phyloP scores from a whole-genome alignment of 2,113 vertebrate species.

The Entelurus aequoreus region DNA sequence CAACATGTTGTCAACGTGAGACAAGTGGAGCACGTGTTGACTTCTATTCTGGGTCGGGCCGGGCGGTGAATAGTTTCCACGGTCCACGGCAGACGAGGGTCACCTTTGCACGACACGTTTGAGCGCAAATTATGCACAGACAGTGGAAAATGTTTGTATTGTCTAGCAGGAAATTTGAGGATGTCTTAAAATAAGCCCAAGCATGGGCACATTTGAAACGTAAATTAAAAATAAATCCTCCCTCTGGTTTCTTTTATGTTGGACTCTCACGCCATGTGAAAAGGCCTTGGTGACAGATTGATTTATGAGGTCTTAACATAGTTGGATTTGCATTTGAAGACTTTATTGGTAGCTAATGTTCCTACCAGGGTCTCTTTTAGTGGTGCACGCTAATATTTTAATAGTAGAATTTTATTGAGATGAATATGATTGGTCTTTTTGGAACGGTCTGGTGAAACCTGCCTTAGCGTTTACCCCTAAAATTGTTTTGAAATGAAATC shows the following conservation, averaged over 20 bases:
- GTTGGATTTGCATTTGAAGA: conserved; percentile 56
- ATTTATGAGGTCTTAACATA: conserved; percentile 57
- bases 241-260: neutral
- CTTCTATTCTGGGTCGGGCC: conserved; percentile 44
- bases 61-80: conserved; percentile 28
- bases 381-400: neutral
- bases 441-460: no score
- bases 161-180: neutral
- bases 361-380: conserved; percentile 17
- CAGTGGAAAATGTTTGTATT: neutral
- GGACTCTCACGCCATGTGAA: conserved; percentile 33
- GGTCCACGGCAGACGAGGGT: conserved; percentile 20
- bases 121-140: neutral
- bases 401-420: no score
- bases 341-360: conserved; percentile 48
- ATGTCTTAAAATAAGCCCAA: neutral
- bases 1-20: conserved; percentile 16
- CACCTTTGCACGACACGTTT: conserved; percentile 19
- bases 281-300: conserved; percentile 52
- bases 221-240: no score
- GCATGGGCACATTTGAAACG: neutral
- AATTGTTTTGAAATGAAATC: neutral
- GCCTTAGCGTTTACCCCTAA: no score
- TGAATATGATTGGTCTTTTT: no score
- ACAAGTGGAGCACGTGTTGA: neutral